Conservation (phyloP, 2,113 vertebrate genomes). For the Pterocles gutturalis region DNA sequence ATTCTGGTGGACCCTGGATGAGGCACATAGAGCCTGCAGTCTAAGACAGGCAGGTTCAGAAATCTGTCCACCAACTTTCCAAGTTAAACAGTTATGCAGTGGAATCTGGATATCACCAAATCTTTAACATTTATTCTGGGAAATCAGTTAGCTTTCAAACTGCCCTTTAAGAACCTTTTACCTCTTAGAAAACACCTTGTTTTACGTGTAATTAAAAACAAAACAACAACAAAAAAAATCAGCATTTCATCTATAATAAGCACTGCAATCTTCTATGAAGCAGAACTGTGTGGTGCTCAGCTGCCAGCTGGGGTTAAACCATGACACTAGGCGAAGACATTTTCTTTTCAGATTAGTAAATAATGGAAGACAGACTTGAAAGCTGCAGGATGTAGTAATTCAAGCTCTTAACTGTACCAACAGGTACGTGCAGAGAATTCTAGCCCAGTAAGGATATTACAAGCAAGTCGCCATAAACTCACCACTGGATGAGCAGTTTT, state of each 20-base stretch:
- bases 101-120: not conserved
- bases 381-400: not conserved
- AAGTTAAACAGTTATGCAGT: not conserved
- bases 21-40: not conserved
- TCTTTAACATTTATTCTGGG: no score
- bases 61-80: not conserved
- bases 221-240: no score
- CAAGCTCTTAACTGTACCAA: not conserved
- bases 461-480: conserved; percentile 51
- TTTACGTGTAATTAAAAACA: not conserved
- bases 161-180: not conserved
- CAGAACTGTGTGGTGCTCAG: not conserved
- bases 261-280: not conserved
- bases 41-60: not conserved
- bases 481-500: conserved; percentile 92
- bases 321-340: not conserved
- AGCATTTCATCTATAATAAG: not conserved
- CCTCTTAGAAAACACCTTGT: not conserved
- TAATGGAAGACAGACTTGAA: not conserved
- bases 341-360: not conserved
- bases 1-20: not conserved
- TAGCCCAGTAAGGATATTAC: not conserved
- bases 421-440: not conserved
- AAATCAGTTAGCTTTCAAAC: not conserved
- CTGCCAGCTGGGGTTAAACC: no score